Conservation (phyloP, 2,888 invertebrate species). For the Limnephilus lunatus region DNA sequence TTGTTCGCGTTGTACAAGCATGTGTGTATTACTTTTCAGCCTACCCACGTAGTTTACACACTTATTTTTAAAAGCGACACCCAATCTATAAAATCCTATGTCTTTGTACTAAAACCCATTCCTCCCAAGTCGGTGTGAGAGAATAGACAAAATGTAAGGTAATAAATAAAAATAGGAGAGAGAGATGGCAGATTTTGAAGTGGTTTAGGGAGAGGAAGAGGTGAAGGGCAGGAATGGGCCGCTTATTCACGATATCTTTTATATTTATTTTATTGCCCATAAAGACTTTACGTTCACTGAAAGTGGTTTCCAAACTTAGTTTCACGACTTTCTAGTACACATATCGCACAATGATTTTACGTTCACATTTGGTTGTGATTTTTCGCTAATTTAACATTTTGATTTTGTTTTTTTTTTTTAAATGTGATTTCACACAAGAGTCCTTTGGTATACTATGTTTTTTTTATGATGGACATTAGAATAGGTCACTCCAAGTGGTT, state of each 20-base stretch:
- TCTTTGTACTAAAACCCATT: background rate
- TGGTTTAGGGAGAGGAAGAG: background rate
- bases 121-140: background rate
- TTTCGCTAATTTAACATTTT: background rate
- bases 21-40: too few relatives aligned
- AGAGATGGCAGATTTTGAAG: background rate
- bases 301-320: background rate
- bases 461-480: too few relatives aligned
- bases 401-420: too few relatives aligned
- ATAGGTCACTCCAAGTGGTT: too few relatives aligned
- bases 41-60: too few relatives aligned
- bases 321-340: background rate
- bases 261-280: slow-evolving; percentile 42
- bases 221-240: background rate
- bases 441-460: too few relatives aligned
- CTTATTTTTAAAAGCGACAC: background rate
- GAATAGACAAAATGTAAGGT: slow-evolving; percentile 17
- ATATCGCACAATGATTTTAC: background rate
- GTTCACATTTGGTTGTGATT: background rate
- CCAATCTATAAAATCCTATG: background rate
- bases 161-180: slow-evolving; percentile 31
- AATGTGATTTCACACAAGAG: too few relatives aligned
- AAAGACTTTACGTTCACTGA: slow-evolving; percentile 22
- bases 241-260: slow-evolving; percentile 35
- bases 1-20: too few relatives aligned